A percentile compares a stretch with the other conserved stretches of the same genome.
Conservation (phyloP, 2,113 vertebrate genomes). For the Spheniscus mendiculus region DNA sequence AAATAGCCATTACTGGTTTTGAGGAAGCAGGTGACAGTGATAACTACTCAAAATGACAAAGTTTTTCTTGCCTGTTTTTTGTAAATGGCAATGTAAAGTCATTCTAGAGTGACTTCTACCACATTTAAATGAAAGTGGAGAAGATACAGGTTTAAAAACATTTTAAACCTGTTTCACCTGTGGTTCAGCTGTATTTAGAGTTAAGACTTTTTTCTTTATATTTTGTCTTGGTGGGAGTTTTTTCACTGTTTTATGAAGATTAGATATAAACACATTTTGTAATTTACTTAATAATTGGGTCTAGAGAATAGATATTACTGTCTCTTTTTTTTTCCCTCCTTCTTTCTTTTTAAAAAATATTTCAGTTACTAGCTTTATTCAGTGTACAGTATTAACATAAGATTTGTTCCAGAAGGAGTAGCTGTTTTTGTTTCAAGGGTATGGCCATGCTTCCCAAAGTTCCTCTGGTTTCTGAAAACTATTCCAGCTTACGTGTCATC, state of each 20-base stretch:
- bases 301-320: slow-evolving; percentile 38
- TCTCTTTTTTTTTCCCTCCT: background rate
- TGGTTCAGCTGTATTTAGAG: background rate
- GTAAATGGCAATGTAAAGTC: background rate
- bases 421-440: slow-evolving; percentile 83
- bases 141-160: slow-evolving; percentile 12
- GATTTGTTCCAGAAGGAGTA: slow-evolving; percentile 87
- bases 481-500: slow-evolving; percentile 98
- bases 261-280: background rate
- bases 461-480: slow-evolving; percentile 86
- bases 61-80: background rate
- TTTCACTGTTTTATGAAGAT: slow-evolving; percentile 12
- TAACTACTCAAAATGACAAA: background rate
- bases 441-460: slow-evolving; percentile 79
- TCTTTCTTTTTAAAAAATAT: background rate
- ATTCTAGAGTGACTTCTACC: slow-evolving; percentile 46
- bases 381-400: slow-evolving; percentile 70
- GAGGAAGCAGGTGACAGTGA: background rate
- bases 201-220: background rate
- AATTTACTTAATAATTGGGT: slow-evolving; percentile 29
- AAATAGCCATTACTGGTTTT: background rate
- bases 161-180: background rate
- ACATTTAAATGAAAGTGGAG: slow-evolving; percentile 65
- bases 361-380: slow-evolving; percentile 45
- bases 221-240: background rate